Conservation (phyloP, 1,140 invertebrate species). For the Ylistrum balloti region DNA sequence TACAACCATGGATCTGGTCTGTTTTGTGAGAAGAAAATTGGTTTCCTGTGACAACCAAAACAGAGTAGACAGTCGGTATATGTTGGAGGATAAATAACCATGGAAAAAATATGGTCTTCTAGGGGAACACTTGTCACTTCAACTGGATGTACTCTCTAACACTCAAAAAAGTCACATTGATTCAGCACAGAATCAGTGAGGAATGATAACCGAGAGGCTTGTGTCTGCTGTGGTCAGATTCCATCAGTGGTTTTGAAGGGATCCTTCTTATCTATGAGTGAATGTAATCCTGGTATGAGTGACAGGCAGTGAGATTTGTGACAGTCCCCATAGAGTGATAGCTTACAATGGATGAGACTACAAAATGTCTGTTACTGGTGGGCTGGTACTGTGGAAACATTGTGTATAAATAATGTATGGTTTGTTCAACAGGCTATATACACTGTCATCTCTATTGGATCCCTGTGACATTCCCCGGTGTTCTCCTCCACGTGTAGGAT, state of each 20-base stretch:
- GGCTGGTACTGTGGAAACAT: neutral
- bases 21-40: neutral
- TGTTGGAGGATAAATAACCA: neutral
- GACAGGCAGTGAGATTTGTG: neutral
- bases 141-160: neutral
- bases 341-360: neutral
- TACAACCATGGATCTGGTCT: neutral
- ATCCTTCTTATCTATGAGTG: neutral
- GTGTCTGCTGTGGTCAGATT: conserved; percentile 7
- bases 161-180: neutral
- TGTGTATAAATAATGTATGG: neutral
- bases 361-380: neutral
- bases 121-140: neutral
- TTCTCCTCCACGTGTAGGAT: neutral
- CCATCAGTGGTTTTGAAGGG: neutral
- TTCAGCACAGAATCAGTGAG: neutral
- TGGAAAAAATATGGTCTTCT: neutral
- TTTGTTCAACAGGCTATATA: neutral
- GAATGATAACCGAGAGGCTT: neutral
- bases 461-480: neutral
- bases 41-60: neutral
- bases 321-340: neutral
- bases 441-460: neutral
- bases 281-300: neutral
- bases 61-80: neutral